A percentile compares a stretch with the other conserved stretches of the same genome.
phyloP scores from a whole-genome alignment of 2,797 vertebrate species.

The Borostomias antarcticus region DNA sequence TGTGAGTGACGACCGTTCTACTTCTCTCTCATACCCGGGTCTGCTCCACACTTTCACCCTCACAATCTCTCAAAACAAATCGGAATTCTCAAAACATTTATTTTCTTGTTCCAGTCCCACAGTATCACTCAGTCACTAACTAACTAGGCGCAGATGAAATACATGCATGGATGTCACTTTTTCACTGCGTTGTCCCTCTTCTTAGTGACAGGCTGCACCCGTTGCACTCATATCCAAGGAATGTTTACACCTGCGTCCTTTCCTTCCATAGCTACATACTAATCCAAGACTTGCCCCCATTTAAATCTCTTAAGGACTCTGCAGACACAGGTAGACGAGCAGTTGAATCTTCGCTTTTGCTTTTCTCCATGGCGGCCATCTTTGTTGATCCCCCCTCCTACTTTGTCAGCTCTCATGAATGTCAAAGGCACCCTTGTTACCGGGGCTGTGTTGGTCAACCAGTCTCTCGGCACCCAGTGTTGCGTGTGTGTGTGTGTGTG shows the following conservation, averaged over 20 bases:
- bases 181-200: neutral
- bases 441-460: constrained; percentile 54
- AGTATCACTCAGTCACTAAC: too few relatives aligned
- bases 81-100: too few relatives aligned
- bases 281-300: too few relatives aligned
- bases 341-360: constrained; percentile 23
- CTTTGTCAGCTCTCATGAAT: constrained; percentile 61
- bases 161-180: neutral
- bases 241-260: too few relatives aligned
- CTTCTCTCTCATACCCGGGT: too few relatives aligned
- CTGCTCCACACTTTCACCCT: too few relatives aligned
- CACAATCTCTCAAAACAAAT: neutral
- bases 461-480: constrained; percentile 67
- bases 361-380: constrained; percentile 28
- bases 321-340: constrained; percentile 37
- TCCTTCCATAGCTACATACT: too few relatives aligned
- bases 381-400: constrained; percentile 44
- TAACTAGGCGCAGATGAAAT: neutral
- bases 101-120: too few relatives aligned
- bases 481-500: constrained; percentile 51
- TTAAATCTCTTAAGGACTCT: too few relatives aligned
- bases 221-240: too few relatives aligned
- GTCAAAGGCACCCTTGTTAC: constrained; percentile 63
- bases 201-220: too few relatives aligned
- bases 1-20: constrained; percentile 79